Base-by-base conservation (phyloP, 2,797 vertebrate species). In the Acanthurus tractus region DNA sequence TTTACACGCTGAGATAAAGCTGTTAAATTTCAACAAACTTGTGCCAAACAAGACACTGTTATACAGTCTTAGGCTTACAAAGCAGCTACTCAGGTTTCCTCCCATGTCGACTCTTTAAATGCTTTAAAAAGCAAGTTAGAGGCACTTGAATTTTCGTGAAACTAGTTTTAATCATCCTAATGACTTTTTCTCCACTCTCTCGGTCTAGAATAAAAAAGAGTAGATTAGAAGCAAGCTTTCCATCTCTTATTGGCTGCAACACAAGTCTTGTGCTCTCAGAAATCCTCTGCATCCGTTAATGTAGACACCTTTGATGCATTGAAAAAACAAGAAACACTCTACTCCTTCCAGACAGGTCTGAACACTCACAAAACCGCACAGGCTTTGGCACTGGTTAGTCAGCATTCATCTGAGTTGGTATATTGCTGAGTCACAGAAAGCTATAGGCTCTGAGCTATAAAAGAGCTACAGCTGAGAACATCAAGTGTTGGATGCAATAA, bases 1-100 rank as follows among this genome's bases (percentile, higher is more conserved):
- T 92, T 93, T 92, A 91, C 63, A 79, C 67, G 66, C 63, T 78
- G 82, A 88, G 70, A 83, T 90, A 76, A 83, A 83, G 79, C 63
- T 77, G 68, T 90, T 84, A 84, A 86, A 56, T 71, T 61, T 59
- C 54, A 75, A 74, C 83, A 90, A 89, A 87, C 73, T 74, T 42
- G 57, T 65, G 88, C 82, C 76, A 86, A 76, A 90, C 86, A 90
- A 70, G 79, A 66, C 23, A n/a, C 65, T 82, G 84, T 66, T 61
- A 71, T 36, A 63, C 17, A 62, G 12, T 79, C 38, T 48, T 38
- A 75, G 42, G 70, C 62, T 77, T 70, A 64, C 34, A 25, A 34
- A 50, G 45, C 44, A 79, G 20, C 10, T 53, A 67, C 65, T 79
- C 50, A 11, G 20, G 59, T 55, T 76, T 78, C 63, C 48, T 77